These are phyloP conservation scores for Axea sp. DNA, from an alignment of 2,888 invertebrate species.

Conservation along the genomic window DNA sequence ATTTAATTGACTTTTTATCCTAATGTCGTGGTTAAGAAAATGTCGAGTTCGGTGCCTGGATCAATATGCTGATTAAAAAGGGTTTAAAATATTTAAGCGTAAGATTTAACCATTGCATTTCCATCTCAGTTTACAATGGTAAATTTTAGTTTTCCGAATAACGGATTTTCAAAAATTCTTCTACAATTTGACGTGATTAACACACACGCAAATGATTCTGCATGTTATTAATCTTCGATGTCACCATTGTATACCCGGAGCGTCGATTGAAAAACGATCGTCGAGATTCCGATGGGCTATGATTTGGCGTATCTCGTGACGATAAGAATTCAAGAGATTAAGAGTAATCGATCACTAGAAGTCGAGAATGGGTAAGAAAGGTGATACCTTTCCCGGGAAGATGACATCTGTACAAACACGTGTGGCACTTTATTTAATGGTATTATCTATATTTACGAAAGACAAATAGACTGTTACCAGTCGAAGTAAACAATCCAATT, in stretches of 20 bases:
- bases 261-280: slow-evolving; percentile 64
- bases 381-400: slow-evolving; percentile 47
- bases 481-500: no score
- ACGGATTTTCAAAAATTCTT: slow-evolving; percentile 30
- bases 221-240: slow-evolving; percentile 73
- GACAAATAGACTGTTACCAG: no score
- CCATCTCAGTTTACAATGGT: neutral
- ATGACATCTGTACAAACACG: slow-evolving; percentile 50
- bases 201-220: slow-evolving; percentile 71
- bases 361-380: slow-evolving; percentile 42
- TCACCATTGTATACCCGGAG: slow-evolving; percentile 61
- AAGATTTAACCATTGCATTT: no score
- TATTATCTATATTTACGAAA: slow-evolving; percentile 40
- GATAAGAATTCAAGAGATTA: slow-evolving; percentile 64
- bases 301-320: slow-evolving; percentile 63
- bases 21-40: no score
- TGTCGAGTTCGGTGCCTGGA: no score
- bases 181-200: slow-evolving; percentile 73
- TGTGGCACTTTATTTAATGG: slow-evolving; percentile 53
- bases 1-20: no score
- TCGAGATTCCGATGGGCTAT: slow-evolving; percentile 61
- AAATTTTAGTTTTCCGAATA: slow-evolving; percentile 2
- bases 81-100: no score
- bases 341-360: slow-evolving; percentile 61
- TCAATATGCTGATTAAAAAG: no score